Evolutionary conservation across 2,113 vertebrate species (phyloP).

Genomic region (Myanophis thanlyinensis): DNA sequence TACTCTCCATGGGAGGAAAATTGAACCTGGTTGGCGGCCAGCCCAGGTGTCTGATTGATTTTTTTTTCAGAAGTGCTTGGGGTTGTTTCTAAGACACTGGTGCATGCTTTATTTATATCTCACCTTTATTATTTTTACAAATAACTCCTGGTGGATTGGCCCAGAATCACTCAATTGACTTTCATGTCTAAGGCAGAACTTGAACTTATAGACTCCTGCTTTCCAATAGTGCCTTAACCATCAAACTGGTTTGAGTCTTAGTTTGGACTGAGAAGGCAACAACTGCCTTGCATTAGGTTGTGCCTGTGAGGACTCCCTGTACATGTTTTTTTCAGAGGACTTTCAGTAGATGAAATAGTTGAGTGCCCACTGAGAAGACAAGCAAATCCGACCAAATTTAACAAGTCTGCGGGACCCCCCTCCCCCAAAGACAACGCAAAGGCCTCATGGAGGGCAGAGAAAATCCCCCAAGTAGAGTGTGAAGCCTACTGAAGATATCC

Average conservation of each 20-base stretch:
- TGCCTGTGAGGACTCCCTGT: neutral
- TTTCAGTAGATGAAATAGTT: neutral
- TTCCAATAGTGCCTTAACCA: too few species aligned
- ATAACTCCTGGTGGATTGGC: too few species aligned
- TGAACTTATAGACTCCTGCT: too few species aligned
- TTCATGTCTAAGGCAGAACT: too few species aligned
- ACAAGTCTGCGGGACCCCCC: too few species aligned
- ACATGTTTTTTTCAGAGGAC: neutral
- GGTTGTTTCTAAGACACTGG: neutral
- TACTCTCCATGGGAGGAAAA: neutral
- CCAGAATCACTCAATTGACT: too few species aligned
- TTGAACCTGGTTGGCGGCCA: neutral
- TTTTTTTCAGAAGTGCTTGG: neutral
- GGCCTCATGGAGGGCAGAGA: neutral
- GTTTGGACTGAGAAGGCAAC: neutral
- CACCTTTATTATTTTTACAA: too few species aligned
- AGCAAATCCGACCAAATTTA: neutral
- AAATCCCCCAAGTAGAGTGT: neutral
- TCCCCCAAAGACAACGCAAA: too few species aligned
- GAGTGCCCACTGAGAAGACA: neutral
- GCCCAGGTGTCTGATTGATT: neutral
- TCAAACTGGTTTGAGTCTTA: neutral
- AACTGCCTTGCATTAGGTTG: neutral
- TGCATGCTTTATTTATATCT: too few species aligned
- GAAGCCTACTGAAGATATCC: neutral